These are phyloP conservation scores for Dasypolia templi DNA, from an alignment of 2,888 invertebrate genomes.

Conservation along the genomic window DNA sequence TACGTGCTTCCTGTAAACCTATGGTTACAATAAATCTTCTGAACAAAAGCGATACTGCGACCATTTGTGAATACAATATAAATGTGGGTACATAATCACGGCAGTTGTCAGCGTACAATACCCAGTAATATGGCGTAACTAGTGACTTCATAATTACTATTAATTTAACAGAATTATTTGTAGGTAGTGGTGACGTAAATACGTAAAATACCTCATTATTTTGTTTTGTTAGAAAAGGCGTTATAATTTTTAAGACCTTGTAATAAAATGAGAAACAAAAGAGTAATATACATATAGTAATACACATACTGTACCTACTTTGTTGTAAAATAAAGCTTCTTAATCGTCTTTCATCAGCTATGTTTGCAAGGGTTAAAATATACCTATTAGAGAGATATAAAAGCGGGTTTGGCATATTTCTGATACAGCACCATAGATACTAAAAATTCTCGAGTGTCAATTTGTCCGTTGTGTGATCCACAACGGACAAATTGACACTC, in stretches of 20 bases:
- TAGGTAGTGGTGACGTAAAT: background rate
- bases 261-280: background rate
- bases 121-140: conserved; percentile 15
- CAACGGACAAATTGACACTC: too few relatives aligned
- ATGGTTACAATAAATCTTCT: conserved; percentile 1
- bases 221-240: conserved; percentile 16
- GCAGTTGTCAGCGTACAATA: conserved; percentile 30
- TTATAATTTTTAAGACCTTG: conserved; percentile 3
- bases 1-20: conserved; percentile 25
- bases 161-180: conserved; percentile 10
- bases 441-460: background rate
- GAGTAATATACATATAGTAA: background rate
- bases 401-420: background rate
- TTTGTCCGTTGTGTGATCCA: too few relatives aligned
- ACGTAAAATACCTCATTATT: background rate
- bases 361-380: background rate
- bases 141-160: conserved; percentile 37
- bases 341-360: background rate
- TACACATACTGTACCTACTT: too few relatives aligned
- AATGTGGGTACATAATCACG: conserved; percentile 20
- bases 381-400: background rate
- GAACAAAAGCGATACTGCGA: conserved; percentile 27
- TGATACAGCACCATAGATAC: background rate
- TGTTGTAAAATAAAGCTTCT: conserved; percentile 8
- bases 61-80: conserved; percentile 27